Conservation (phyloP, 2,888 invertebrate species). For the Eudasyphora cyanicolor region DNA sequence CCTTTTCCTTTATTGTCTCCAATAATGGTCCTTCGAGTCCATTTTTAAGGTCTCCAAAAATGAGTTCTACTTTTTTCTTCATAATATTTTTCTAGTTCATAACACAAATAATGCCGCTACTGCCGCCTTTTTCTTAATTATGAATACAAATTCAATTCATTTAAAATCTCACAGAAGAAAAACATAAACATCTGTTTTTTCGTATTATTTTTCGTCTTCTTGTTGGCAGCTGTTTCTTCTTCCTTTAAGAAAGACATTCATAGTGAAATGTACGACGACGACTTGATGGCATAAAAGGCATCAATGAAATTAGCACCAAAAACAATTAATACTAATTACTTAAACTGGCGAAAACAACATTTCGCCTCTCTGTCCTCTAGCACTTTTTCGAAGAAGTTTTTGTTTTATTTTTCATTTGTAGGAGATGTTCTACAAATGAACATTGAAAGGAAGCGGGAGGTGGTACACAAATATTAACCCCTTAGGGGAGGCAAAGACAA, state of each 20-base stretch:
- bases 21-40: too few species aligned
- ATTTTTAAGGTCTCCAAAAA: too few species aligned
- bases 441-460: neutral
- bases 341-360: neutral
- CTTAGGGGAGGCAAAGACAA: neutral
- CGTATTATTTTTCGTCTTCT: neutral
- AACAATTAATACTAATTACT: slow-evolving; percentile 38
- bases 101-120: neutral
- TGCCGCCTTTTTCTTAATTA: too few species aligned
- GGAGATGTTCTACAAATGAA: neutral
- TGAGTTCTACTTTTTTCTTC: neutral
- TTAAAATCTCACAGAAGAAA: neutral
- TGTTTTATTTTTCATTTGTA: neutral
- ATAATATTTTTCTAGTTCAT: neutral
- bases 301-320: slow-evolving; percentile 25
- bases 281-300: neutral
- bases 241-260: neutral
- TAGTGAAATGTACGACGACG: too few species aligned
- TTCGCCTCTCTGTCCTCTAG: neutral
- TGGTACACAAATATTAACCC: neutral
- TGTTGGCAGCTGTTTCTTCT: too few species aligned
- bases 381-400: too few species aligned
- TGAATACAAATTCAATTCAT: neutral
- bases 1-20: too few species aligned
- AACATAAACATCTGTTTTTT: slow-evolving; percentile 27